phyloP scores from a whole-genome alignment of 2,113 vertebrate species.

The Colistium nudipinnis region DNA sequence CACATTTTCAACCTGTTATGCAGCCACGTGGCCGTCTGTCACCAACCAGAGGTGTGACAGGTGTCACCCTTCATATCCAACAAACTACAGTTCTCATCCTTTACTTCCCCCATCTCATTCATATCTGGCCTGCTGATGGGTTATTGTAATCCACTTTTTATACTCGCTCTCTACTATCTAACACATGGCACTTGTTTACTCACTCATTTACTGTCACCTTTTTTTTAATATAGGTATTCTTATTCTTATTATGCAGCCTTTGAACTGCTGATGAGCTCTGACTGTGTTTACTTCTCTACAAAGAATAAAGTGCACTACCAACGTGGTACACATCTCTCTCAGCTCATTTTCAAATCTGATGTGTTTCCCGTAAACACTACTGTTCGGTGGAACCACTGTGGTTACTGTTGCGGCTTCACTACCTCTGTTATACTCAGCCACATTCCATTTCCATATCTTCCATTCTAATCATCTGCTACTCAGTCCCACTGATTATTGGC shows the following conservation, averaged over 20 bases:
- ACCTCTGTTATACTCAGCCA: neutral
- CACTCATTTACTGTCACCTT: too few species aligned
- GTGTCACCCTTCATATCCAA: neutral
- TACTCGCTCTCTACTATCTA: neutral
- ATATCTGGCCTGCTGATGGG: neutral
- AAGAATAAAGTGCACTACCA: too few species aligned
- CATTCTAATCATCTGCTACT: neutral
- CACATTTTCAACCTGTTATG: neutral
- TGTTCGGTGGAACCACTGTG: slow-evolving; percentile 20
- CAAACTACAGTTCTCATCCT: neutral
- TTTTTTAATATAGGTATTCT: too few species aligned
- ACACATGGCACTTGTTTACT: neutral
- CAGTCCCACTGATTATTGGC: neutral
- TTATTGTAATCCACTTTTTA: neutral
- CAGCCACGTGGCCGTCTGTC: neutral
- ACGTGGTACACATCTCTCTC: neutral
- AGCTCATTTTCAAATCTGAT: neutral
- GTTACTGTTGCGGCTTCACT: slow-evolving; percentile 36
- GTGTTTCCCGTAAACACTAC: neutral
- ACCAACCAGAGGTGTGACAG: neutral
- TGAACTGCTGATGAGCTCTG: neutral
- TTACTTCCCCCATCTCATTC: neutral
- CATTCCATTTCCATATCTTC: slow-evolving; percentile 12
- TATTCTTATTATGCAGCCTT: too few species aligned
- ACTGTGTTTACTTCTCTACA: neutral